Base-by-base conservation (phyloP, 2,797 vertebrate genomes). In the Gobio occitaniae region DNA sequence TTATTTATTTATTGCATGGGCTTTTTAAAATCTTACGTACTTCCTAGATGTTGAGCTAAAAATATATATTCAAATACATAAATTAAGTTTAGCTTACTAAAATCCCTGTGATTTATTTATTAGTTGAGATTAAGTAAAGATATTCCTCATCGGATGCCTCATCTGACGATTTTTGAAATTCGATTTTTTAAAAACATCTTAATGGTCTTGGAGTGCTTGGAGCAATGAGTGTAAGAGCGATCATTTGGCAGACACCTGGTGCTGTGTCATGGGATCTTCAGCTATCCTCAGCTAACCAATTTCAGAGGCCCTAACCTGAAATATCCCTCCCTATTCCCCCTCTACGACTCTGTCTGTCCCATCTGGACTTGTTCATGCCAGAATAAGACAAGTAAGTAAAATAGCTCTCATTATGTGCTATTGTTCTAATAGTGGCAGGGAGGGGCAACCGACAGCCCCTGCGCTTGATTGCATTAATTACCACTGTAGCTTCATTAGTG, bases 391-490 rank as follows among this genome's bases (percentile, higher is more conserved):
- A 38, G 56, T 44, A n/a, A 54, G 11, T 47, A 71, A 80, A 78
- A 77, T 72, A 21, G 15, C 65, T 78, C 65, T 47, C 83, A 94
- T 93, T 93, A 92, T 93, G 89, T 88, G 86, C 84, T 89, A 90
- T 91, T 91, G 87, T 92, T 92, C 89, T 91, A 90, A 54, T 79
- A 87, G 85, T 92, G 87, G 90, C 91, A 92, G 91, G 91, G 92
- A 87, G 89, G 88, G 82, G 86, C 91, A 89, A 93, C 91, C 92
- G 94, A 92, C 89, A 95, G 88, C 92, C 93, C 91, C 90, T 93
- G 92, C 93, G 92, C 94, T 93, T 96, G 94, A 96, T 96, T 95
- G 93, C 92, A 95, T 97, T 96, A 96, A 94, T 97, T 96, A 94
- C 93, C 92, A 88, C 91, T 91, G 93, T 94, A 94, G 94, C 91